A percentile compares a stretch with the other conserved stretches of the same genome.
These are phyloP conservation scores for Meles meles DNA, from an alignment of 2,113 vertebrate genomes.

Conservation along the genomic window DNA sequence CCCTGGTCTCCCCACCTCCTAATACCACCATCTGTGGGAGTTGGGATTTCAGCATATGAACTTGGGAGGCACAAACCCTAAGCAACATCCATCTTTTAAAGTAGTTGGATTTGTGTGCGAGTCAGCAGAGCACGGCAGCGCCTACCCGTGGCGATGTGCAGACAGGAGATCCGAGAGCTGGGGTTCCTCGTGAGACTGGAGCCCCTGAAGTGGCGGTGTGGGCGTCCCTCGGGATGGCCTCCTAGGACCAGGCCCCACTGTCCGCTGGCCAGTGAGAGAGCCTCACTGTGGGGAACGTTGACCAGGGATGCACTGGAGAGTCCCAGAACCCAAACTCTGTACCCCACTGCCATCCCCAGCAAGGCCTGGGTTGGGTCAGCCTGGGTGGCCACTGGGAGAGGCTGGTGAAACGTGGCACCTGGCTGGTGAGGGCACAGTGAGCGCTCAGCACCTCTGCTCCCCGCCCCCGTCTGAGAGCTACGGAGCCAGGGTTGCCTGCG, in stretches of 20 bases:
- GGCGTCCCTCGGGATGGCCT: background rate
- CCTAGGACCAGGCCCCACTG: rapidly evolving
- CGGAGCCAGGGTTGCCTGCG: background rate
- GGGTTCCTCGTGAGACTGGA: background rate
- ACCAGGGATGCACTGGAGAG: background rate
- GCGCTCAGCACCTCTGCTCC: rapidly evolving
- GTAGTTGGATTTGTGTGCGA: no score
- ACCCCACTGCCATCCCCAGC: background rate
- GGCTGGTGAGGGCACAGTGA: background rate
- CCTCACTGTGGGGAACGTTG: background rate
- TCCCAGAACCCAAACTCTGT: background rate
- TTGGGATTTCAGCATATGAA: background rate
- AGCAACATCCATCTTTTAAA: rapidly evolving
- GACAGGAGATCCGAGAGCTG: background rate
- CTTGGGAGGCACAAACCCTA: background rate
- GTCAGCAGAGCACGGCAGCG: background rate
- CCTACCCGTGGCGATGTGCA: background rate
- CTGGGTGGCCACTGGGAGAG: background rate
- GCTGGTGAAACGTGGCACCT: rapidly evolving
- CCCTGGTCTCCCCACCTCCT: background rate
- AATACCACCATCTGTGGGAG: no score
- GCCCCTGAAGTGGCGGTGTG: rapidly evolving
- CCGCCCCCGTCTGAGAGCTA: rapidly evolving
- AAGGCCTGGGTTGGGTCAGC: background rate
- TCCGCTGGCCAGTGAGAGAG: rapidly evolving